A percentile compares a stretch with the other conserved stretches of the same genome.
phyloP scores from a whole-genome alignment of 2,113 vertebrate genomes.

The Falco punctatus region DNA sequence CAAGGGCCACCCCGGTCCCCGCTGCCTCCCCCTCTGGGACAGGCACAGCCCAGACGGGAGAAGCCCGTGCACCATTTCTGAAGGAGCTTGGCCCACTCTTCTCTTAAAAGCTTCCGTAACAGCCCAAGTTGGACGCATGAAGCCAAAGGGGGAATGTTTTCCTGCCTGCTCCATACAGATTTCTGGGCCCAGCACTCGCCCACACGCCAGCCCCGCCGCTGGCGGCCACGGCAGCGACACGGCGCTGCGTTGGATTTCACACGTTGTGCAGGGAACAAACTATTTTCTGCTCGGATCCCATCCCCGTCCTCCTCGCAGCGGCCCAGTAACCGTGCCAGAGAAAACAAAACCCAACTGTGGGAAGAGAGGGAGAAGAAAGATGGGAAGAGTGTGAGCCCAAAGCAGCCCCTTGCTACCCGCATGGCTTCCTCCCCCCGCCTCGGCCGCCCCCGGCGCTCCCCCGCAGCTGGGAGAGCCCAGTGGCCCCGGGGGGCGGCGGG shows the following conservation, averaged over 20 bases:
- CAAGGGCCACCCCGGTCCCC: not conserved
- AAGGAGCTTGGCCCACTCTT: not conserved
- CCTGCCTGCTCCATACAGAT: not conserved
- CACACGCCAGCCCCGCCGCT: not conserved
- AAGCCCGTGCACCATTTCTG: not conserved
- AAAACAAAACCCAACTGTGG: not conserved
- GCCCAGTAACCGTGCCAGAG: constrained; percentile 12
- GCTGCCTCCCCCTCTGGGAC: not conserved
- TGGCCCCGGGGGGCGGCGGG: not conserved
- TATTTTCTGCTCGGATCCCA: not conserved
- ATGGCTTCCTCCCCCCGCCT: not conserved
- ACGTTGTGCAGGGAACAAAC: not conserved
- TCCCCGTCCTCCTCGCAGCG: not conserved
- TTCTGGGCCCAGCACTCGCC: not conserved
- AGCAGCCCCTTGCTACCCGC: not conserved
- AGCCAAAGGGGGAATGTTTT: not conserved
- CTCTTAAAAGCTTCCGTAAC: not conserved
- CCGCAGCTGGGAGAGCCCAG: not conserved
- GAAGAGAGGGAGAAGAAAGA: not conserved
- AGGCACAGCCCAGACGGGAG: not conserved
- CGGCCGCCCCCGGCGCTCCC: not conserved
- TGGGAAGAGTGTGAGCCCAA: not conserved
- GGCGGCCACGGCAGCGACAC: accelerated
- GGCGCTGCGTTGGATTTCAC: not conserved
- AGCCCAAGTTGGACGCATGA: not conserved